Evolutionary conservation across 2,888 invertebrate genomes (phyloP).

Genomic region (Cosmorhoe ocellata): DNA sequence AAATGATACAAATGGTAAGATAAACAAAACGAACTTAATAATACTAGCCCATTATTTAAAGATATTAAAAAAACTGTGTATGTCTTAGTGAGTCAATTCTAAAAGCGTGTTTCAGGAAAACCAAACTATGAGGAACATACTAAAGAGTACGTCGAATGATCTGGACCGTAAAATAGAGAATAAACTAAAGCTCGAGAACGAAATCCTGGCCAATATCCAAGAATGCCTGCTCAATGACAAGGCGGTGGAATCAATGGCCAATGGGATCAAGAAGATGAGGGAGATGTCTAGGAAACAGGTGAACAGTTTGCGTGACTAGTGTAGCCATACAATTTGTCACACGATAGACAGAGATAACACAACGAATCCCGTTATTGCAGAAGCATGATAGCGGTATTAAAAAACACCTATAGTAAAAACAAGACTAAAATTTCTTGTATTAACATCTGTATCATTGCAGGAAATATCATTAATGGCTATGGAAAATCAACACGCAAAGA

Average conservation of each 20-base stretch:
- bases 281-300: slow-evolving; percentile 78
- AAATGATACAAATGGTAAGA: slow-evolving; percentile 68
- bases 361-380: too few relatives aligned
- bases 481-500: slow-evolving; percentile 83
- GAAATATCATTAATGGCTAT: slow-evolving; percentile 79
- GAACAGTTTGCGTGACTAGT: neutral
- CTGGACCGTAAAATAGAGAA: slow-evolving; percentile 74
- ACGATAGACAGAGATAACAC: too few relatives aligned
- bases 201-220: slow-evolving; percentile 84
- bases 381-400: too few relatives aligned
- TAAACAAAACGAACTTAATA: neutral
- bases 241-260: slow-evolving; percentile 81
- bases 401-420: too few relatives aligned
- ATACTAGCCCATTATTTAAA: too few relatives aligned
- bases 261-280: slow-evolving; percentile 74
- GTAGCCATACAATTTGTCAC: too few relatives aligned
- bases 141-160: slow-evolving; percentile 63
- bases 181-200: slow-evolving; percentile 84
- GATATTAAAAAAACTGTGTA: too few relatives aligned
- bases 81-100: too few relatives aligned
- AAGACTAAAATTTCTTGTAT: too few relatives aligned
- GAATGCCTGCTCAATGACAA: slow-evolving; percentile 87
- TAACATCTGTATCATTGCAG: slow-evolving; percentile 50
- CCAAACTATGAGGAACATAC: slow-evolving; percentile 62
- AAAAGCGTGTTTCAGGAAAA: slow-evolving; percentile 68